A percentile compares a stretch with the other conserved stretches of the same genome.
phyloP scores from a whole-genome alignment of 2,113 vertebrate genomes.

The Litocranius walleri region DNA sequence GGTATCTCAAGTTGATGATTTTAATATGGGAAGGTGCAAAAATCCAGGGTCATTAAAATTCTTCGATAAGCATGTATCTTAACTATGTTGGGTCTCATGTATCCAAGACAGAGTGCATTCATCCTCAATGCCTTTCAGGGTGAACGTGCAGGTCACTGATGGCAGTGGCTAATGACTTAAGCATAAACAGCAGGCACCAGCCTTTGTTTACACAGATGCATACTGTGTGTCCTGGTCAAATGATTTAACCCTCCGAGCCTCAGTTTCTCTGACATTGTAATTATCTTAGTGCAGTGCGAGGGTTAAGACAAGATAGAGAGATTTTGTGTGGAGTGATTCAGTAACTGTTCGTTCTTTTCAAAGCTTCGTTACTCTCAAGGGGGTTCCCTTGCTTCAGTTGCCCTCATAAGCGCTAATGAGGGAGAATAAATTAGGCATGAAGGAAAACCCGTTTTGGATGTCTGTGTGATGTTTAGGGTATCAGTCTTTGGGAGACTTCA shows the following conservation, averaged over 20 bases:
- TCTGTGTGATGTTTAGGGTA: background rate
- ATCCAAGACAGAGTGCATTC: background rate
- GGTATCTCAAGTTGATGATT: background rate
- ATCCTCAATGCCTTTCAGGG: background rate
- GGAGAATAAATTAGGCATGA: background rate
- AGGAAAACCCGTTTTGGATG: background rate
- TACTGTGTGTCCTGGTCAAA: background rate
- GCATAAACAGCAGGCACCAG: background rate
- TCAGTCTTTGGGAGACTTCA: background rate
- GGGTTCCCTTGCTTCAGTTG: background rate
- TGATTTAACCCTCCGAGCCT: background rate
- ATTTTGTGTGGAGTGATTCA: background rate
- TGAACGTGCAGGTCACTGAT: background rate
- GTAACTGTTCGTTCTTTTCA: background rate
- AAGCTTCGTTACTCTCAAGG: background rate
- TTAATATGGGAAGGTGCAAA: background rate
- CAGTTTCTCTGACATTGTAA: background rate
- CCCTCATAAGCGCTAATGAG: background rate
- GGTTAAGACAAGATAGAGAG: background rate
- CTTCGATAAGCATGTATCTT: background rate
- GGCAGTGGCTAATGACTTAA: background rate
- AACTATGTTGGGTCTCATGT: background rate
- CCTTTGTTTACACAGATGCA: background rate
- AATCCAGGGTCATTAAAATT: background rate
- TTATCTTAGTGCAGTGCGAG: background rate